Base-by-base conservation (phyloP, 2,113 vertebrate species). In the Capricornis sumatraensis region DNA sequence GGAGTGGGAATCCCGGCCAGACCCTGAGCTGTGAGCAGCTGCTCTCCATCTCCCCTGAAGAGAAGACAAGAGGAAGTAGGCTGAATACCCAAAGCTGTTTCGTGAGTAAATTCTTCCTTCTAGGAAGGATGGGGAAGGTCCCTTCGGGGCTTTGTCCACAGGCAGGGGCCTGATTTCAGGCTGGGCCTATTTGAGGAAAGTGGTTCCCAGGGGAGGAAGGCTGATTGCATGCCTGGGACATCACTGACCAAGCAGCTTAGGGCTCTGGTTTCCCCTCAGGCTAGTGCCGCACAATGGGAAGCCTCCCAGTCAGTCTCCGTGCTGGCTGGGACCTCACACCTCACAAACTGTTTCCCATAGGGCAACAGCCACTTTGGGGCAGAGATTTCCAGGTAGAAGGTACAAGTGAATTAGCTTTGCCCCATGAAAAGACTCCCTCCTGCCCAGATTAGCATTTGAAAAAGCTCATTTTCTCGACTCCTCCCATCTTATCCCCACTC, bases 71-170 rank as follows among this genome's bases (percentile, higher is more conserved):
- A 97, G 58, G 89, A 92, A 95, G 92, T 82, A n/a, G 15, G 45
- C 57, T 92, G 94, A 92, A 67, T 87, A 97, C 43, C 55, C 74
- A 97, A 86, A 76, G 30, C 47, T 97, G 85, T 96, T 90, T 97
- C 13, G 52, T 97, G 64, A 97, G 76, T 85, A 95, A 96, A 94
- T 87, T 95, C 43, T 96, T 97, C 87, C 94, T 95, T 96, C 45
- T 3, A 97, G 96, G 81, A 95, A 97, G 88, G 87, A 92, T 95
- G 55, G 76, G 52, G 47, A 94, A 96, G 64, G 87, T 96, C 76
- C 45, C 81, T 89, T 27, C 47, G 78, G 89, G 94, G 45, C 23
- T 84, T 67, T 81, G 57, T 91, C 57, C n/a, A 76, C 43, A 95
- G 67, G 93, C 60, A 96, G 53, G 60, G 47, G 23, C 67, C 64